Base-by-base conservation (phyloP, 1,140 invertebrate species). In the Stegodyphus dumicola region DNA sequence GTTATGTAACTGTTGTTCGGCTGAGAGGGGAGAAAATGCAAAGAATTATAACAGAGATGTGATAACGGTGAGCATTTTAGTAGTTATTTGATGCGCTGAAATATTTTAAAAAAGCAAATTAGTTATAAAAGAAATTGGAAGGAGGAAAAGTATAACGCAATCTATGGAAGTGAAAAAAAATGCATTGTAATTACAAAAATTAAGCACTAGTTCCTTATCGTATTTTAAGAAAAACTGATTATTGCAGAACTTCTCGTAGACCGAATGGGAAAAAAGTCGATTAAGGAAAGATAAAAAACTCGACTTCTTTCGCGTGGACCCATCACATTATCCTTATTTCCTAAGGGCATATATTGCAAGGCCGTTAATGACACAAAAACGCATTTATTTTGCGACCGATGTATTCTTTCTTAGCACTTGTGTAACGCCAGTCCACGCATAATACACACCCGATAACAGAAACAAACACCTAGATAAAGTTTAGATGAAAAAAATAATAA, bases 391-490 rank as follows among this genome's bases (percentile, higher is more conserved):
- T 51, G 56, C 13, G 64, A 67, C 64, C 64, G 51, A 77, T 66
- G 56, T 51, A 64, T 67, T 67, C 76, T 78, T 77, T 78, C 33
- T 67, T 51, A 78, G 48, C 18, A 65, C 56, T 77, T 65, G 65
- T 69, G 18, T 69, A 53, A 53, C 69, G 53, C 52, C 48, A 6
- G 65, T 6, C 18, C 18, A 52, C 18, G 69, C 69, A 71, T 73
- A 74, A 74, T 66, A 74, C 13, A 49, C 48, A 52, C 6, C 70
- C 33, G 79, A 81, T 81, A 81, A 81, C 70, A 73, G 79, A 81
- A 81, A 81, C 79, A 81, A 81, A 81, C 79, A 66, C 49, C 56
- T 48, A 81, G 79, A 81, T 81, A 81, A 81, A 81, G 67, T 81
- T 73, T 74, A 74, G 48, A 74, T 74, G 56, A 54, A 73, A 70